phyloP scores from a whole-genome alignment of 2,113 vertebrate genomes.

The Prunella fulvescens region DNA sequence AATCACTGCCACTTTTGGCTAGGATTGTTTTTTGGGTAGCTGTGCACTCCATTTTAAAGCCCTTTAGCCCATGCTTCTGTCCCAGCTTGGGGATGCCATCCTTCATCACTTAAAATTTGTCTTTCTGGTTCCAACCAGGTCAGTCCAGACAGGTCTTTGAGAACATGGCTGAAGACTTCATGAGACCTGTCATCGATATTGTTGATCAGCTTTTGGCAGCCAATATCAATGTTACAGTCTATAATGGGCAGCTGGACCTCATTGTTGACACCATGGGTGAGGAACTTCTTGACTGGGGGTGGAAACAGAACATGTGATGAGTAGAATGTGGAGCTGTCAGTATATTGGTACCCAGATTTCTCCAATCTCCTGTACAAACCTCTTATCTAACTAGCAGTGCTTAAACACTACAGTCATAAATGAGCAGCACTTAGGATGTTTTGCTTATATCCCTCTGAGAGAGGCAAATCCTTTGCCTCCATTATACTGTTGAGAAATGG shows the following conservation, averaged over 20 bases:
- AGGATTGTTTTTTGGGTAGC: background rate
- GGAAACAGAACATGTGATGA: background rate
- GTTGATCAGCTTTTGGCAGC: constrained; percentile 84
- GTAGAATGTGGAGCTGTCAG: background rate
- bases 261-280: constrained; percentile 97
- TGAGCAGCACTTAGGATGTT: background rate
- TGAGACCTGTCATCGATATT: constrained; percentile 85
- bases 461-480: background rate
- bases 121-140: constrained; percentile 66
- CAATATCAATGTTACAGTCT: constrained; percentile 86
- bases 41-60: background rate
- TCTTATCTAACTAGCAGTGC: background rate
- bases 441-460: background rate
- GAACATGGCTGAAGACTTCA: constrained; percentile 91
- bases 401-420: background rate
- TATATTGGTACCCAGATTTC: background rate
- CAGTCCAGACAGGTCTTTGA: constrained; percentile 83
- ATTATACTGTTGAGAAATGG: background rate
- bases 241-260: constrained; percentile 95
- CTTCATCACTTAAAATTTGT: background rate
- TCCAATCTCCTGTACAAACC: background rate
- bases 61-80: background rate
- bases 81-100: background rate
- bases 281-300: background rate
- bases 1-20: background rate